Percentiles rank a stretch among this genome's conserved stretches.
phyloP scores from a whole-genome alignment of 2,113 vertebrate species.

The Sceloporus tristichus region DNA sequence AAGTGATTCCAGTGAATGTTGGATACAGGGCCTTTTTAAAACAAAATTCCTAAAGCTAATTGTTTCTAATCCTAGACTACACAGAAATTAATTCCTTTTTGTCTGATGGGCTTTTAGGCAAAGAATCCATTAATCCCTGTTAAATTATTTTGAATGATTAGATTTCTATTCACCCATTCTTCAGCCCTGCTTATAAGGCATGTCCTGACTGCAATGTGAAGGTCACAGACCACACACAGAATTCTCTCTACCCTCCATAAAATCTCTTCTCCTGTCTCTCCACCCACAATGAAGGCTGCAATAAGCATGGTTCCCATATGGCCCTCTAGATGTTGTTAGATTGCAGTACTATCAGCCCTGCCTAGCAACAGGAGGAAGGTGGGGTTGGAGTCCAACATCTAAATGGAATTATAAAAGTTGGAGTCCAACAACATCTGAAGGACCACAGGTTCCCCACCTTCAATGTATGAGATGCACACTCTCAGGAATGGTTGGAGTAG shows the following conservation, averaged over 20 bases:
- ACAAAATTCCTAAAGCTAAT: constrained; percentile 22
- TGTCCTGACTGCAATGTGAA: constrained; percentile 27
- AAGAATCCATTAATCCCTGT: constrained; percentile 49
- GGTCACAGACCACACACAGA: not conserved
- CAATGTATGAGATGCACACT: no score
- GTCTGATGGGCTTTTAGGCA: constrained; percentile 42
- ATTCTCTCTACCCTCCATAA: not conserved
- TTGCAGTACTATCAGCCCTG: no score
- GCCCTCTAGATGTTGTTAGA: no score
- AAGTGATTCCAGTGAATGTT: not conserved
- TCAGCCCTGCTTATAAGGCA: not conserved
- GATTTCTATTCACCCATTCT: constrained; percentile 27
- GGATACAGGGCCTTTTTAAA: not conserved
- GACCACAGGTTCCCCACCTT: no score
- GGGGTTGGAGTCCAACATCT: no score
- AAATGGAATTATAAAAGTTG: no score
- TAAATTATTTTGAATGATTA: constrained; percentile 57
- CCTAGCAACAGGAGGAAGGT: no score
- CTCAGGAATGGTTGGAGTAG: no score
- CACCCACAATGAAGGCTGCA: not conserved
- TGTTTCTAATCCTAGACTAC: constrained; percentile 53
- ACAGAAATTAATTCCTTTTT: constrained; percentile 45
- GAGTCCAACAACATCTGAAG: no score
- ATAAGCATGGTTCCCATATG: not conserved
- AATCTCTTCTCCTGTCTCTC: not conserved